Conservation (phyloP, 2,888 invertebrate genomes). For the Odontomyia ornata region DNA sequence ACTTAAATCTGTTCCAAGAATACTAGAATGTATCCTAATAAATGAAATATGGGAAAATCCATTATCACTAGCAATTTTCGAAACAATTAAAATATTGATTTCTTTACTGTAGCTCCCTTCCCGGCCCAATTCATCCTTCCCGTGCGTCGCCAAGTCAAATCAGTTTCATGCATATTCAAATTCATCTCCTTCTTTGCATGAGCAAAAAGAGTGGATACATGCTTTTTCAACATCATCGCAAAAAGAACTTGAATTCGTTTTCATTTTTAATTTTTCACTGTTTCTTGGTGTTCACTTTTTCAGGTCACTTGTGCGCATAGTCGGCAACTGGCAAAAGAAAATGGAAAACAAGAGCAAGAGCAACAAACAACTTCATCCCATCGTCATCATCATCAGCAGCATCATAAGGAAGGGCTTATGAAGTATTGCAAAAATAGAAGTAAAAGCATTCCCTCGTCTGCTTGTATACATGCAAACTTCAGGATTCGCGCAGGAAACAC, state of each 20-base stretch:
- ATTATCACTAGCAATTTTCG: background rate
- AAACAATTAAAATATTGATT: constrained; percentile 16
- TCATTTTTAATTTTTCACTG: background rate
- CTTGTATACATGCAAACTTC: background rate
- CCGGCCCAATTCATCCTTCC: background rate
- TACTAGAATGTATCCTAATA: too few relatives aligned
- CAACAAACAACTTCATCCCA: constrained; percentile 26
- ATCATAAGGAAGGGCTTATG: constrained; percentile 17
- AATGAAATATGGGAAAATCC: background rate
- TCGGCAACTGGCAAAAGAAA: background rate
- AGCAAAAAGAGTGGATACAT: background rate
- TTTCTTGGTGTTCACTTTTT: background rate
- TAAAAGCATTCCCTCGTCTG: background rate
- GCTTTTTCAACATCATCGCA: background rate
- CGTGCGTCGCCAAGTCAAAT: background rate
- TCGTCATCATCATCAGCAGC: background rate
- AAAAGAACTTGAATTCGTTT: constrained; percentile 4
- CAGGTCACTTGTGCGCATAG: constrained; percentile 4
- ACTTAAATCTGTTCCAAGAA: too few relatives aligned
- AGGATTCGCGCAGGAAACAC: constrained; percentile 8
- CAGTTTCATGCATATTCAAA: constrained; percentile 29
- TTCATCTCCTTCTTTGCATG: constrained; percentile 1
- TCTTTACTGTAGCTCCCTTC: background rate
- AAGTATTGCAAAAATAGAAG: background rate
- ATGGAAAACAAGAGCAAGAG: background rate